phyloP scores from a whole-genome alignment of 2,113 vertebrate genomes.

The Osmerus mordax region DNA sequence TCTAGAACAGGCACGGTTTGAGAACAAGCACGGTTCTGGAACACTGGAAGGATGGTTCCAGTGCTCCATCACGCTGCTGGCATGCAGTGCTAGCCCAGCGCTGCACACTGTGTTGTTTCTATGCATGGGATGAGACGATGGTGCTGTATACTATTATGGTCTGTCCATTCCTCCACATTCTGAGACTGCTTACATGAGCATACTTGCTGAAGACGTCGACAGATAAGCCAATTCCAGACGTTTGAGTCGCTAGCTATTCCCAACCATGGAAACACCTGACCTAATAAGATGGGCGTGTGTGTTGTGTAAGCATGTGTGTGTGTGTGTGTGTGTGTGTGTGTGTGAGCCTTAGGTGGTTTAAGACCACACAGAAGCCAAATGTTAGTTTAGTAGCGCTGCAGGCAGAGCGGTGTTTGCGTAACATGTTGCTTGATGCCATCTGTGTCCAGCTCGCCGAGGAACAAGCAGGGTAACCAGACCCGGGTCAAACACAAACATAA shows the following conservation, averaged over 20 bases:
- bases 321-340: background rate
- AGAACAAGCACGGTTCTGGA: too few relatives aligned
- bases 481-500: too few relatives aligned
- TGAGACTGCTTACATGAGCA: background rate
- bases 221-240: background rate
- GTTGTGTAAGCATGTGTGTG: background rate
- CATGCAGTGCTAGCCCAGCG: background rate
- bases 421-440: conserved; percentile 62
- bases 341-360: conserved; percentile 29
- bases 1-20: too few relatives aligned
- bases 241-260: too few relatives aligned
- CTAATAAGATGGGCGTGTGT: background rate
- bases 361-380: conserved; percentile 32
- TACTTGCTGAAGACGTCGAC: background rate
- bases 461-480: background rate
- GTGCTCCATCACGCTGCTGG: background rate
- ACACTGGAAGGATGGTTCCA: background rate
- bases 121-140: conserved; percentile 17
- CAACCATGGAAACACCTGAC: too few relatives aligned
- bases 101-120: conserved; percentile 51
- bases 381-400: conserved; percentile 53
- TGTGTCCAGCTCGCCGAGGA: conserved; percentile 48
- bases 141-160: background rate
- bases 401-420: conserved; percentile 57
- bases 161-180: background rate